Base-by-base conservation (phyloP, 2,888 invertebrate species). In the Agriotes lineatus region DNA sequence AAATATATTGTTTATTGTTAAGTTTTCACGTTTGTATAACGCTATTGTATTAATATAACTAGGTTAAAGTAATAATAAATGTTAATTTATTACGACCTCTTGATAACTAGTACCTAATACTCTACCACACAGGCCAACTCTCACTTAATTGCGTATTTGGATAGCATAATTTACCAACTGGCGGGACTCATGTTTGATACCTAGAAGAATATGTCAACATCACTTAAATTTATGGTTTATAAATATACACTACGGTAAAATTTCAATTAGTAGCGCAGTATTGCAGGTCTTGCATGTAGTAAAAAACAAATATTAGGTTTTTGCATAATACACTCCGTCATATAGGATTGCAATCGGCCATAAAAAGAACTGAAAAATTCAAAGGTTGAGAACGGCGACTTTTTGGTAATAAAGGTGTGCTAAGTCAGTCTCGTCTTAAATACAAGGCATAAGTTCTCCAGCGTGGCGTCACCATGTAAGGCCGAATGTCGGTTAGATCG, bases 1-100 rank as follows among this genome's bases (percentile, higher is more conserved):
- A 42, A 42, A 42, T 42, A 42, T 42, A 14, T 42, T 42, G 14
- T 42, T 42, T 42, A 42, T 42, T 42, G 42, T 42, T 42, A 42
- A 42, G 42, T 42, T 42, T 42, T 14, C 18, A 42, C 9, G 42
- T 42, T 42, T 14, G 2, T 35, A 9, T 42, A 14, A 42, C 14
- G 16, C 18, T 37, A 37, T n/a, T 42, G 25, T 7, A 14, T 42
- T 42, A 42, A 6, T 42, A 42, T 42, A 37, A 37, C 14, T 37
- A 42, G 42, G 42, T 42, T 42, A 42, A 42, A 42, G 42, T 12
- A 42, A 42, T 14, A 42, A 42, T 42, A 42, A 42, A 42, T 25
- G 14, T 12, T 42, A 42, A 42, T 42, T 42, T 42, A 42, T 42
- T 18, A 18, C 16, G 18, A n/a, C 37, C 42, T 42, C 5, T 6